A percentile compares a stretch with the other conserved stretches of the same genome.
Evolutionary conservation across 2,797 vertebrate species (phyloP).

Genomic region (Brotula barbata): DNA sequence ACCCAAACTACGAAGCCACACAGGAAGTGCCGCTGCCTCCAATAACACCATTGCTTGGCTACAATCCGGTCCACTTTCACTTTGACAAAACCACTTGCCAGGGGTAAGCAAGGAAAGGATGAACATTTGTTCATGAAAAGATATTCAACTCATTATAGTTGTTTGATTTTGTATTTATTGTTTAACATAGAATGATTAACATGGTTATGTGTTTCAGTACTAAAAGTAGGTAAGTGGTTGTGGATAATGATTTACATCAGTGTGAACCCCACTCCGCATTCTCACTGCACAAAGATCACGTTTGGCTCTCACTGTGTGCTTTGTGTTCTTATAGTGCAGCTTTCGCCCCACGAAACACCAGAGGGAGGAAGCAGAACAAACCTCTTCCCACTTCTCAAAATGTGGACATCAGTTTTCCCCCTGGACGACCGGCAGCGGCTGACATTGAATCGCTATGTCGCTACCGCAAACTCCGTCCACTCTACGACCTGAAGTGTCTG

Average conservation of each 20-base stretch:
- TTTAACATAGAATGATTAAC: no score
- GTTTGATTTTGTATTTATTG: no score
- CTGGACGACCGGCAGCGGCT: conserved; percentile 63
- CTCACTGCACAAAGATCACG: neutral
- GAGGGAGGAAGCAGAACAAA: conserved; percentile 7
- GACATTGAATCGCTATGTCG: conserved; percentile 65
- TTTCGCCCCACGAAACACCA: neutral
- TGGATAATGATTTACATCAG: no score
- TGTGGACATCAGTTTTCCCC: conserved; percentile 71
- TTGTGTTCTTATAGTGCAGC: conserved; percentile 44
- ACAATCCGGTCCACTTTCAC: conserved; percentile 38
- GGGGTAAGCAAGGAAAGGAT: conserved; percentile 50
- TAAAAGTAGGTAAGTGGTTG: no score
- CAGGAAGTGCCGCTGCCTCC: conserved; percentile 21
- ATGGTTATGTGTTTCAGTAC: no score
- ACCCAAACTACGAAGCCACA: conserved; percentile 65
- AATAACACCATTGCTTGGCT: neutral
- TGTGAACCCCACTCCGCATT: no score
- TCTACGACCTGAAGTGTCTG: conserved; percentile 63
- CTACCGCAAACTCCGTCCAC: conserved; percentile 59
- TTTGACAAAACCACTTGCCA: conserved; percentile 66
- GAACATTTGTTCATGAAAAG: neutral
- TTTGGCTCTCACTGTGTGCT: conserved; percentile 18
- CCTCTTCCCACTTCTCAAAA: conserved; percentile 10
- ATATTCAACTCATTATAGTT: neutral